A percentile compares a stretch with the other conserved stretches of the same genome.
These are phyloP conservation scores for Ditylenchus dipsaci DNA, from an alignment of 1,140 invertebrate genomes.

Conservation along the genomic window DNA sequence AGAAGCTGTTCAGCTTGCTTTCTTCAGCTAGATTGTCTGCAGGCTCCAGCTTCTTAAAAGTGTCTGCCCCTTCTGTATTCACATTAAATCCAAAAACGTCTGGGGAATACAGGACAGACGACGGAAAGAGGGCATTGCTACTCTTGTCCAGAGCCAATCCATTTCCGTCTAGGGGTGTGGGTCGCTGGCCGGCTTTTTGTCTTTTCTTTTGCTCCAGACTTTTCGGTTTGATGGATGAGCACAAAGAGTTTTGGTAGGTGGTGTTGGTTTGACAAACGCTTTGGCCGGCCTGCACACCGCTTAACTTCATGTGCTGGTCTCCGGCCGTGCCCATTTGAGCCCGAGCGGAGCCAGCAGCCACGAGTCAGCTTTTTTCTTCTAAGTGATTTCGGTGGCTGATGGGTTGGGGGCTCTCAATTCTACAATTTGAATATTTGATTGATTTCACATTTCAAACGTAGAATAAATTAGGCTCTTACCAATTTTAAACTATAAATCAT, in stretches of 20 bases:
- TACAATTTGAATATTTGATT: background rate
- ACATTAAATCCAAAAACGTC: too few relatives aligned
- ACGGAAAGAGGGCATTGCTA: constrained; percentile 3
- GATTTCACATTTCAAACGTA: too few relatives aligned
- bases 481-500: background rate
- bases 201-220: background rate
- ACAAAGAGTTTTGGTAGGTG: background rate
- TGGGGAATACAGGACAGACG: too few relatives aligned
- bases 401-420: background rate
- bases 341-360: background rate
- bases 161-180: background rate
- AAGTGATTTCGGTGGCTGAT: background rate
- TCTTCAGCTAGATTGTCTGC: too few relatives aligned
- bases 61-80: too few relatives aligned
- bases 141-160: background rate
- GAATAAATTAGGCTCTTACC: background rate
- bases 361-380: background rate
- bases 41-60: too few relatives aligned
- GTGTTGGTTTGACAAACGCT: background rate
- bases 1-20: too few relatives aligned
- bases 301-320: background rate
- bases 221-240: background rate
- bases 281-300: background rate
- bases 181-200: background rate
- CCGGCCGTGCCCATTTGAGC: background rate